Conservation (phyloP, 2,113 vertebrate species). For the Callorhinus ursinus region DNA sequence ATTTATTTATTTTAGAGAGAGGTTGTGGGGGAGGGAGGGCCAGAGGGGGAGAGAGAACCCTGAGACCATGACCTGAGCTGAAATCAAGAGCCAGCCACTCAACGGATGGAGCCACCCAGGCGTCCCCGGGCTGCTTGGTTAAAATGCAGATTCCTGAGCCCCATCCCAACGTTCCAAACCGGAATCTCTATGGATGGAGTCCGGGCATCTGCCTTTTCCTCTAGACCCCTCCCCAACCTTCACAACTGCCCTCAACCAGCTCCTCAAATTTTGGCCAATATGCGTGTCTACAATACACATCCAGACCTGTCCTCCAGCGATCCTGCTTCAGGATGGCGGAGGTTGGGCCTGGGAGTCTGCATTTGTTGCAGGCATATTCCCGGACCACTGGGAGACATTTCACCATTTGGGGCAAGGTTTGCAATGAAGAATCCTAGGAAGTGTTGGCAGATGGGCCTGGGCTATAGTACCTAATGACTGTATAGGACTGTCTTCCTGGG, state of each 20-base stretch:
- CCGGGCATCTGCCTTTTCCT: neutral
- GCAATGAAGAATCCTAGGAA: neutral
- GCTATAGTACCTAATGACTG: neutral
- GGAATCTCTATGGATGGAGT: too few species aligned
- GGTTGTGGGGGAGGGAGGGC: neutral
- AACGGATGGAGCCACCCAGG: neutral
- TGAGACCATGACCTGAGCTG: neutral
- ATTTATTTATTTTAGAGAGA: neutral
- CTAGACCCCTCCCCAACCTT: too few species aligned
- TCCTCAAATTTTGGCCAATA: neutral
- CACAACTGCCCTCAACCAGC: neutral
- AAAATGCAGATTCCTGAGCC: neutral
- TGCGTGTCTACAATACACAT: neutral
- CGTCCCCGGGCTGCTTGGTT: neutral
- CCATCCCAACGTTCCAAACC: neutral
- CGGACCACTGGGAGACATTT: neutral
- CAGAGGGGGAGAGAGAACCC: neutral
- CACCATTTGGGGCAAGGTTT: neutral
- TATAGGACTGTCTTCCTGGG: neutral
- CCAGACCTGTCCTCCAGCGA: neutral
- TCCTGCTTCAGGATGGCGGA: neutral
- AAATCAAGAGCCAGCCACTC: neutral
- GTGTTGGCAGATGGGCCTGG: neutral
- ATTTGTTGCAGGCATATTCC: neutral
- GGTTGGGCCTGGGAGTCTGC: neutral